phyloP scores from a whole-genome alignment of 2,113 vertebrate species.

The Arvicanthis niloticus region DNA sequence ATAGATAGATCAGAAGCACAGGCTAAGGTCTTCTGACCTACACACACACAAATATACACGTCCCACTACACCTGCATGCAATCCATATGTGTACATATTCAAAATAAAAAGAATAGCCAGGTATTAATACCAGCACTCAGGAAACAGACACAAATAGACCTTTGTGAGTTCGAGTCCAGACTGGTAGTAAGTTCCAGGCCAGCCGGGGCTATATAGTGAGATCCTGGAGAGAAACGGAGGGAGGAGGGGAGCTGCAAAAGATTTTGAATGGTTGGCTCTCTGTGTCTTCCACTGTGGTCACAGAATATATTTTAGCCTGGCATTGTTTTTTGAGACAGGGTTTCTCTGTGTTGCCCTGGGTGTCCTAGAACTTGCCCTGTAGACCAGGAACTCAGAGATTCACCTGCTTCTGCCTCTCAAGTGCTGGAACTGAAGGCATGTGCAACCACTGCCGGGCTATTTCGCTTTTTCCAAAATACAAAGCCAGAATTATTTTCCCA shows the following conservation, averaged over 20 bases:
- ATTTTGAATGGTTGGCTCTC: neutral
- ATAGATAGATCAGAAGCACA: neutral
- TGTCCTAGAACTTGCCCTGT: neutral
- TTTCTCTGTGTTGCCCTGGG: neutral
- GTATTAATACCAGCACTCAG: neutral
- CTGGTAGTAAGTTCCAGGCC: neutral
- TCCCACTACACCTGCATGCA: too few species aligned
- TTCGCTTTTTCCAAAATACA: slow-evolving; percentile 19
- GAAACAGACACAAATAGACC: neutral
- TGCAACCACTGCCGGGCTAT: neutral
- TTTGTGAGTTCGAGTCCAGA: neutral
- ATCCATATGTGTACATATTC: neutral
- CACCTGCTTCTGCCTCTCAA: neutral
- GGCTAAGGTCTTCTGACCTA: neutral
- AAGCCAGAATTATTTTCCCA: slow-evolving; percentile 2
- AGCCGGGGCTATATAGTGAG: neutral
- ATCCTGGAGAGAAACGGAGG: neutral
- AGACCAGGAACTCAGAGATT: neutral
- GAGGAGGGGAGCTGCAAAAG: neutral
- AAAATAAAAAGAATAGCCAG: neutral
- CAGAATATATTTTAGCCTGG: neutral
- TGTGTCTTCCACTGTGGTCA: neutral
- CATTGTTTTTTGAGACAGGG: neutral
- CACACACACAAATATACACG: neutral
- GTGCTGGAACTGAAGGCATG: neutral